Evolutionary conservation across 2,888 invertebrate species (phyloP), one percentile per base, ranked within the genome.

Genomic region (Drosophila lacicola): DNA sequence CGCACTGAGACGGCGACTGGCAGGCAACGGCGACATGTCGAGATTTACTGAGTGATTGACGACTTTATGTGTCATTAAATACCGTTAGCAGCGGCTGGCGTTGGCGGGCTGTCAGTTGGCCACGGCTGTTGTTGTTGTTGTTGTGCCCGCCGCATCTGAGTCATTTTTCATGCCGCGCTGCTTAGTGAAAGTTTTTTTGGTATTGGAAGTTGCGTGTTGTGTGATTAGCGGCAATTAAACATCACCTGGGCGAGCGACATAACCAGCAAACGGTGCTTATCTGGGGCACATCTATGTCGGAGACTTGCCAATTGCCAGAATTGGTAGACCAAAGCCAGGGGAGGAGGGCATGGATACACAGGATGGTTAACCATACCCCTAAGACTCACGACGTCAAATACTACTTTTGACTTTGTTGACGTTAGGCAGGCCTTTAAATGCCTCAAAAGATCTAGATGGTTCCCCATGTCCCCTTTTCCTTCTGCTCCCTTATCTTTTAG

Each of bases 21-120:
- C 54, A 46, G 71, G 72, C 63, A 69, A 60, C 57, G 76, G 76
- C 74, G 74, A 81, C 84, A 75, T 81, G 89, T 86, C 77, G 75
- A 77, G 80, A 82, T 82, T 79, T 78, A 78, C 84, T 68, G 85
- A 82, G 89, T 90, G 90, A 90, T 90, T 90, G 90, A 90, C 90
- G 90, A 90, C 89, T 86, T 89, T 79, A 78, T 88, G 88, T 89
- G 89, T 84, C 88, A 90, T 90, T 89, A 88, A 90, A 79, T 84
- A 88, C 89, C 87, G 89, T 87, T 87, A 84, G 84, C 84, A 74
- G 78, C 56, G 36, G 54, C 14, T 63, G 47, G 39, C 51, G 56
- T 54, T 51, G 66, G 33, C 63, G 53, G 56, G 47, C 50, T 68
- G 45, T 50, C 37, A 50, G 9, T 36, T 17, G 17, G 46, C 60